Conservation (phyloP, 2,113 vertebrate genomes). For the Siphamia tubifer region DNA sequence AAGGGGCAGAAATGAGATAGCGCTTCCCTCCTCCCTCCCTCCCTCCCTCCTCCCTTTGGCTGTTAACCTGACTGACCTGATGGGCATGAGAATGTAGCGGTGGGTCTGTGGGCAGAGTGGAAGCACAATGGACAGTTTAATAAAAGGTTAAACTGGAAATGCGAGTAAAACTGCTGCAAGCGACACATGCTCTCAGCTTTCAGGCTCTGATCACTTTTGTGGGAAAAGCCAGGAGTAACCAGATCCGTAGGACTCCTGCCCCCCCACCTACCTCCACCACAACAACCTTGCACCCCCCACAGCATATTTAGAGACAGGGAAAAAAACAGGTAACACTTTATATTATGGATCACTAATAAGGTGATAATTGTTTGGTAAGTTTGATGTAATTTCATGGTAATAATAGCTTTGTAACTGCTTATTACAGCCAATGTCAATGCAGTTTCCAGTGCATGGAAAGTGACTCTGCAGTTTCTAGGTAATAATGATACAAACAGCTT, state of each 20-base stretch:
- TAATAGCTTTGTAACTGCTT: no score
- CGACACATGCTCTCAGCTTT: conserved; percentile 81
- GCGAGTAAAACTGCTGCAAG: conserved; percentile 80
- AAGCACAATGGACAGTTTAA: conserved; percentile 84
- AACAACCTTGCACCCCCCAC: conserved; percentile 2
- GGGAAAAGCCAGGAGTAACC: conserved; percentile 80
- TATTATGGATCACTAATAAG: no score
- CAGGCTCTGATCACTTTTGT: conserved; percentile 83
- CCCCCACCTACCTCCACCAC: conserved; percentile 23
- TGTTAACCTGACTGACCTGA: conserved; percentile 84
- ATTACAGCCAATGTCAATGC: no score
- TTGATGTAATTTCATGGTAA: no score
- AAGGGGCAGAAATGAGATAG: conserved; percentile 78
- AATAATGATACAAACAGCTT: no score
- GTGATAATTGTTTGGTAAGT: no score
- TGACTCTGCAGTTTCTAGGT: no score
- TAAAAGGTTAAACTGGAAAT: conserved; percentile 81
- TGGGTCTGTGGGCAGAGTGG: conserved; percentile 73
- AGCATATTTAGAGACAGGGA: neutral
- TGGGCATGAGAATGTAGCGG: conserved; percentile 78
- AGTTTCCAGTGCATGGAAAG: no score
- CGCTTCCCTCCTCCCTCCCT: conserved; percentile 54
- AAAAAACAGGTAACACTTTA: no score
- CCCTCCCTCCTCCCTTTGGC: conserved; percentile 64
- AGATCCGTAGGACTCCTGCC: conserved; percentile 65